These are phyloP conservation scores for Sesamia nonagrioides DNA, from an alignment of 1,140 invertebrate genomes.

Conservation along the genomic window DNA sequence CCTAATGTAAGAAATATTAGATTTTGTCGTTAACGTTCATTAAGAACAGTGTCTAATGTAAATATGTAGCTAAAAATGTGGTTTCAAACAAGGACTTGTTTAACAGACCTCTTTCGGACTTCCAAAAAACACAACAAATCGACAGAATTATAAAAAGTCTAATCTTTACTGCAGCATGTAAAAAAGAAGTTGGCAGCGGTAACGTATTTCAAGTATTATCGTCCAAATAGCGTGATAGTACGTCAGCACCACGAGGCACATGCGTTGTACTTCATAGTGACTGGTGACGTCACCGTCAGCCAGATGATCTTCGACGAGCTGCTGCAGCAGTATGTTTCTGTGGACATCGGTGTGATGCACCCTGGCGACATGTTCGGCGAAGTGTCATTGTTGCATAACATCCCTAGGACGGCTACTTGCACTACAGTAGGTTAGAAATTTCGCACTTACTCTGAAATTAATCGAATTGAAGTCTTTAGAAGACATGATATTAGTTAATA, in stretches of 20 bases:
- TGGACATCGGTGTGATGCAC: constrained; percentile 78
- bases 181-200: constrained; percentile 87
- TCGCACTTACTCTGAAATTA: too few relatives aligned
- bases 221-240: constrained; percentile 87
- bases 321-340: constrained; percentile 82
- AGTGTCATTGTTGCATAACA: constrained; percentile 88
- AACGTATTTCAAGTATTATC: constrained; percentile 88
- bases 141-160: not conserved
- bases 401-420: constrained; percentile 88
- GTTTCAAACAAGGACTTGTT: too few relatives aligned
- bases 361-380: constrained; percentile 90
- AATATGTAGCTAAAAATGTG: too few relatives aligned
- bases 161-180: constrained; percentile 72
- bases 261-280: constrained; percentile 89
- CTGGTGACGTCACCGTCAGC: constrained; percentile 87
- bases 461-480: too few relatives aligned
- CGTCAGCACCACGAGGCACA: constrained; percentile 88
- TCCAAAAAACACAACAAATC: too few relatives aligned
- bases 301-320: constrained; percentile 85
- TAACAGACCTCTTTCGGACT: too few relatives aligned
- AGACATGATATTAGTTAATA: too few relatives aligned
- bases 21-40: not conserved
- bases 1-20: constrained; percentile 77
- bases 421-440: constrained; percentile 85
- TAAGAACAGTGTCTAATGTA: too few relatives aligned